Base-by-base conservation (phyloP, 2,113 vertebrate species). In the Bungarus multicinctus region DNA sequence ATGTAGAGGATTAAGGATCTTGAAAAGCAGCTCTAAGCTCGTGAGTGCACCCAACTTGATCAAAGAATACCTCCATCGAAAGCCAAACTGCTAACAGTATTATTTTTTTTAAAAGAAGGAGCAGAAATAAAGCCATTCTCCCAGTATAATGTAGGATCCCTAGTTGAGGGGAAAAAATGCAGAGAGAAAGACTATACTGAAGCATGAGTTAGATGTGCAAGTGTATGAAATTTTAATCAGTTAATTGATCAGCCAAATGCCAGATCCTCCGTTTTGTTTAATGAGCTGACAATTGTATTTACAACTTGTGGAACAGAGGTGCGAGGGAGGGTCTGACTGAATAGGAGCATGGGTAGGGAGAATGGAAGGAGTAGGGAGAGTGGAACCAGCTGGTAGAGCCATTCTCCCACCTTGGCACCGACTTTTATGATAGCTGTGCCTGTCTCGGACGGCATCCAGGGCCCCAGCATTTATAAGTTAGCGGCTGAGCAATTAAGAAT, bases 371-470 rank as follows among this genome's bases (percentile, higher is more conserved):
- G 54, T 20, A 81, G 45, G 10, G 45, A 47, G 54, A 22, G 7
- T n/a, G 60, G 22, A 81, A 12, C n/a, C 74, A 45, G n/a, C 27
- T 93, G 92, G 89, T 50, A 53, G 74, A 25, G 45, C 23, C 39
- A 5, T 53, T 50, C n/a, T 22, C 20, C 45, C 5, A 11, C 22
- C n/a, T 86, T 87, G 92, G 92, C 88, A 90, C 23, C 3, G n/a
- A 53, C 12, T 90, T 86, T 64, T 64, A 93, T 90, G 60, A 30
- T 90, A 87, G 27, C 53, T 55, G 22, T 90, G 54, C 74, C 74
- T 90, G 74, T 53, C 92, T 93, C 55, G 55, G 89, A 86, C 7
- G 52, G 92, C 74, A 1, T 45, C 74, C 92, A 93, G 47, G n/a
- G 45, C 27, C 52, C 20, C 45, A 11, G 88, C 39, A 53, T 93